Evolutionary conservation across 2,797 vertebrate species (phyloP).

Genomic region (Gila robusta): DNA sequence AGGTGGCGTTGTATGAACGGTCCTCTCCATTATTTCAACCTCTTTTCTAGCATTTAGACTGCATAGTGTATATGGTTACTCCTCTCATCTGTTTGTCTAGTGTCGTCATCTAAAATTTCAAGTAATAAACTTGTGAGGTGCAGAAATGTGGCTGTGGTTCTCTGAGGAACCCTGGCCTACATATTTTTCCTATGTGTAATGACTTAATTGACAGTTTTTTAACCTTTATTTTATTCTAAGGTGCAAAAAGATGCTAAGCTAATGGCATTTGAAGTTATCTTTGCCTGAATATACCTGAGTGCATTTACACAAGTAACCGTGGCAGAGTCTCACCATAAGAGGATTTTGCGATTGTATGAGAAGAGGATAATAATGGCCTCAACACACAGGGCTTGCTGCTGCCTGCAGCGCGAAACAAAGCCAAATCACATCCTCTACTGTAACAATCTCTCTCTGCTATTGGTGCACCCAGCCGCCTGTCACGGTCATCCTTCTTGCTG

Average conservation of each 20-base stretch:
- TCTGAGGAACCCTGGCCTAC: conserved; percentile 31
- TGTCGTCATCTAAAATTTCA: conserved; percentile 45
- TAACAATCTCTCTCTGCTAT: conserved; percentile 54
- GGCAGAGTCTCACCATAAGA: conserved; percentile 52
- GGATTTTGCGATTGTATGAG: conserved; percentile 46
- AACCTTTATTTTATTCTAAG: conserved; percentile 49
- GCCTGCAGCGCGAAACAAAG: conserved; percentile 53
- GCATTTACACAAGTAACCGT: conserved; percentile 52
- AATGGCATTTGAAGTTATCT: conserved; percentile 56
- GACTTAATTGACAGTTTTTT: conserved; percentile 31
- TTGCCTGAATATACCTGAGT: conserved; percentile 69
- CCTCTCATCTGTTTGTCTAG: conserved; percentile 33
- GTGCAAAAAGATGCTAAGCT: conserved; percentile 44
- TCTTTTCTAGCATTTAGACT: conserved; percentile 33
- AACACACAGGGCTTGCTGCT: conserved; percentile 61
- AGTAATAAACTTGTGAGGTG: conserved; percentile 64
- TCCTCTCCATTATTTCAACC: conserved; percentile 62
- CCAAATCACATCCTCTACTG: conserved; percentile 65
- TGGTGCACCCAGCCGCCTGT: conserved; percentile 60
- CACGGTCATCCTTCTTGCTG: conserved; percentile 24
- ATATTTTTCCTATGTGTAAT: conserved; percentile 49
- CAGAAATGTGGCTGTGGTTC: conserved; percentile 51
- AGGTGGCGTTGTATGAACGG: conserved; percentile 37
- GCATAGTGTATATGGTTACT: conserved; percentile 44
- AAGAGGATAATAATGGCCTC: conserved; percentile 52